Base-by-base conservation (phyloP, 2,113 vertebrate species). In the Erythrolamprus reginae region DNA sequence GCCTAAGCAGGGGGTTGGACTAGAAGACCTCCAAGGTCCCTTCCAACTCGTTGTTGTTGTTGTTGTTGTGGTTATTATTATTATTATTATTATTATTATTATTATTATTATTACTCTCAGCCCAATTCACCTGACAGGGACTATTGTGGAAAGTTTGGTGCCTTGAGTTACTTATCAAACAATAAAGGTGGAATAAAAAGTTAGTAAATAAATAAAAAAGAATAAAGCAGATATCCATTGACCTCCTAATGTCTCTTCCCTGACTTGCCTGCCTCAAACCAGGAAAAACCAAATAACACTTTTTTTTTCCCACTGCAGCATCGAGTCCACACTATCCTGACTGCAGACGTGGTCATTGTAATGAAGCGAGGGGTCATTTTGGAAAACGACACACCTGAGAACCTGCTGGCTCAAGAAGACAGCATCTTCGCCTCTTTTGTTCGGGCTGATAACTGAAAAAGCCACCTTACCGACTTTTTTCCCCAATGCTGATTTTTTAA, bases 321-420 rank as follows among this genome's bases (percentile, higher is more conserved):
- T 93, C 99, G 99, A 0, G 99, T 99, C 91, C 99, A 99, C 96
- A 99, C 99, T 93, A 99, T 99, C 95, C 97, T 99, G 77, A 99
- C 98, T 0, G 98, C 98, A 19, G 99, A 99, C 92, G 95, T 99
- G 94, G 99, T 99, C 90, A 99, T 99, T 0, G 99, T 99, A 95
- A 99, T 99, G 99, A 99, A 98, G 95, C 92, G 99, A 94, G 99
- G 99, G 45, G 99, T 98, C 95, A 99, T 99, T 93, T 92, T 99
- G 94, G 99, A 99, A 94, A 98, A 98, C 0, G 99, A 98, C 90
- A 99, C 97, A 15, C 99, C 99, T 1, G 98, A 98, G 96, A 98
- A 97, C 61, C 98, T 99, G 0, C 95, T 99, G 93, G 98, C 98
- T 93, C 98, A 97, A 92, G 98, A 99, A 95, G 98, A 98, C 0